Evolutionary conservation across 1,140 invertebrate species (phyloP).

Genomic region (Acromyrmex heyeri): DNA sequence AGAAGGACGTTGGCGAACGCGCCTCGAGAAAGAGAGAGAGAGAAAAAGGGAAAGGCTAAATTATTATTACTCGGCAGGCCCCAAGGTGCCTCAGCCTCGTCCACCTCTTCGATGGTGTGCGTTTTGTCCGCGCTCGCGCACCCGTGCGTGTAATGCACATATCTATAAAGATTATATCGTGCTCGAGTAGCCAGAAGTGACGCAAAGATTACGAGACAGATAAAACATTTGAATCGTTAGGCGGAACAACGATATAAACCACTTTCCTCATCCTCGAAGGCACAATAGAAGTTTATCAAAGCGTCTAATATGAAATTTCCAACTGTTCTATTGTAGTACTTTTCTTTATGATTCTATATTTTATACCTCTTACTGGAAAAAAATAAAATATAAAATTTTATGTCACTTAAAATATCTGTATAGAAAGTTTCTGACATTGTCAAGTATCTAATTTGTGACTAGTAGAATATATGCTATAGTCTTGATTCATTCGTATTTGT

Average conservation of each 20-base stretch:
- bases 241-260: neutral
- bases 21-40: slow-evolving; percentile 51
- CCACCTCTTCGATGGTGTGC: slow-evolving; percentile 15
- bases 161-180: slow-evolving; percentile 56
- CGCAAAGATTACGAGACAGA: slow-evolving; percentile 51
- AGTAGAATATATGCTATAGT: neutral
- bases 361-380: neutral
- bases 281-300: neutral
- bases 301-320: neutral
- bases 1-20: slow-evolving; percentile 72
- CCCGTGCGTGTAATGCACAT: slow-evolving; percentile 42
- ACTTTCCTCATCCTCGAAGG: slow-evolving; percentile 4
- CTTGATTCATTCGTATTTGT: slow-evolving; percentile 12
- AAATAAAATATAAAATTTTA: neutral
- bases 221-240: slow-evolving; percentile 21
- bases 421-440: neutral
- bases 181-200: slow-evolving; percentile 38
- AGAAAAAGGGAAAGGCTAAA: slow-evolving; percentile 77
- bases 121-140: slow-evolving; percentile 35
- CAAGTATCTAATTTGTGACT: neutral
- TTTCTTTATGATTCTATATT: neutral
- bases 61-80: slow-evolving; percentile 73
- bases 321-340: neutral
- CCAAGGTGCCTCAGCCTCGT: slow-evolving; percentile 67
- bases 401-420: neutral